phyloP scores from a whole-genome alignment of 2,797 vertebrate species.

The Acomys russatus region DNA sequence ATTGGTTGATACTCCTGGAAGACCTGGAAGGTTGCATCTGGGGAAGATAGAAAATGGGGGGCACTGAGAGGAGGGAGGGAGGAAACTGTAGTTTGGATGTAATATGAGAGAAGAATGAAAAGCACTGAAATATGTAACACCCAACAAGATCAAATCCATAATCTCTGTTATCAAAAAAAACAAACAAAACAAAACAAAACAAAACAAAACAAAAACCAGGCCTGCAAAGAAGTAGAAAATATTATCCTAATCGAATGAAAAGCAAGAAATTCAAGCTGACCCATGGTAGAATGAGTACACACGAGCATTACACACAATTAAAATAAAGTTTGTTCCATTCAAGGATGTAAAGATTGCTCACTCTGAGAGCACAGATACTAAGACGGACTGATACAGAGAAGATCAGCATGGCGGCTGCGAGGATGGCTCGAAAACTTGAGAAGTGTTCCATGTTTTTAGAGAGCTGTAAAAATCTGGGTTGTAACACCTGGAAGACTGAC shows the following conservation, averaged over 20 bases:
- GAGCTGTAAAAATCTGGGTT: slow-evolving; percentile 98
- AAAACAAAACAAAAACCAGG: too few species aligned
- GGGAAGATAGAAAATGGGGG: neutral
- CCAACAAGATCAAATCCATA: slow-evolving; percentile 27
- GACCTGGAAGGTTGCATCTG: neutral
- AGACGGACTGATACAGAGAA: neutral
- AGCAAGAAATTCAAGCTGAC: slow-evolving; percentile 38
- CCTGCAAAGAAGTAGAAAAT: slow-evolving; percentile 28
- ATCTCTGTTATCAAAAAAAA: slow-evolving; percentile 7
- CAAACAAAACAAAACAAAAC: too few species aligned
- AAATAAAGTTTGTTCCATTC: slow-evolving; percentile 51
- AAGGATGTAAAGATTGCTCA: neutral
- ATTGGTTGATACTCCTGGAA: neutral
- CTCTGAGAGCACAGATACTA: neutral
- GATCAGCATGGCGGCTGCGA: too few species aligned
- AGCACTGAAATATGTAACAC: slow-evolving; percentile 37
- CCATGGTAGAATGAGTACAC: slow-evolving; percentile 17
- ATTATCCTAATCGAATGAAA: slow-evolving; percentile 34
- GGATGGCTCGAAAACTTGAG: neutral
- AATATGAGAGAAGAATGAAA: neutral
- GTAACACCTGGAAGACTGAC: slow-evolving; percentile 98
- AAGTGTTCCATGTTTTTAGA: neutral
- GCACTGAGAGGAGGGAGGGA: neutral
- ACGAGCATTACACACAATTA: slow-evolving; percentile 23
- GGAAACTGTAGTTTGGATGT: neutral